Evolutionary conservation across 2,888 invertebrate species (phyloP), one percentile per base, ranked within the genome.

Genomic region (Athripsodes cinereus): DNA sequence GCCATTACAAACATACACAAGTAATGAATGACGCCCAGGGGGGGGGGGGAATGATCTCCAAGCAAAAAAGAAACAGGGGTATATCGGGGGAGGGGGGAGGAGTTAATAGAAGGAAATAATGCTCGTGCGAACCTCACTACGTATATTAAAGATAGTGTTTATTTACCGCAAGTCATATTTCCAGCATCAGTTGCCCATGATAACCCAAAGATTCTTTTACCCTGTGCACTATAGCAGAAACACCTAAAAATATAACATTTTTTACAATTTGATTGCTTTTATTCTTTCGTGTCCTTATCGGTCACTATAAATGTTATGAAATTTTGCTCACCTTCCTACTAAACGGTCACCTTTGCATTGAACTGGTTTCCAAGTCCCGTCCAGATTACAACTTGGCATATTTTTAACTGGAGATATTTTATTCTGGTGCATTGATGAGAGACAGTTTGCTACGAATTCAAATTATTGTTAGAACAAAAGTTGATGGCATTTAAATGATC

Each of bases 91-190:
- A n/a, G n/a, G n/a, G n/a, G n/a, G n/a, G n/a, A n/a, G n/a, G n/a
- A n/a, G n/a, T n/a, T n/a, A n/a, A n/a, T n/a, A n/a, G n/a, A n/a
- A n/a, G n/a, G n/a, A n/a, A n/a, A n/a, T n/a, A n/a, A n/a, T n/a
- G n/a, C n/a, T n/a, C n/a, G n/a, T n/a, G n/a, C n/a, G n/a, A n/a
- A n/a, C n/a, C n/a, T n/a, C n/a, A n/a, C n/a, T n/a, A n/a, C n/a
- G n/a, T n/a, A n/a, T n/a, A n/a, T n/a, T n/a, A n/a, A n/a, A n/a
- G n/a, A n/a, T n/a, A n/a, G n/a, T 26, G 26, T 6, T 26, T 3
- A 6, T 75, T 73, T 74, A 86, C 86, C 82, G 69, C 86, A 87
- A 63, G 81, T 82, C 85, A 87, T 87, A 55, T 82, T 77, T 55
- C 71, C 71, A 2, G 81, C 76, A 56, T 81, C 72, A 34, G 69